Percentiles rank a stretch among this genome's conserved stretches.
Evolutionary conservation across 2,113 vertebrate species (phyloP).

Genomic region (Hirundichthys speculiger): DNA sequence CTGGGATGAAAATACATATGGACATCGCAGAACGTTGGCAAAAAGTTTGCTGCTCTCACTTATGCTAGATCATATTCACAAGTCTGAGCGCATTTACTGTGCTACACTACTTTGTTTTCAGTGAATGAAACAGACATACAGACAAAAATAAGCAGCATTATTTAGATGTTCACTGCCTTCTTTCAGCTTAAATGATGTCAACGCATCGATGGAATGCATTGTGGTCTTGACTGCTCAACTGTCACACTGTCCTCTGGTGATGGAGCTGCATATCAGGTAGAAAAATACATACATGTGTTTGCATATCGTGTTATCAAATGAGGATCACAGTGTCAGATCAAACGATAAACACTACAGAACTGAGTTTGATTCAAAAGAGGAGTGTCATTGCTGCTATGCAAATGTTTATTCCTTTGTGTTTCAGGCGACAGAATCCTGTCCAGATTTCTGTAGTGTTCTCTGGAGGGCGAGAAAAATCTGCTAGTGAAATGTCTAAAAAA

Average conservation of each 20-base stretch:
- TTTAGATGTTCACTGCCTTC: neutral
- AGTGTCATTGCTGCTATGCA: neutral
- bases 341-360: no score
- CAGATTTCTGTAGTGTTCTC: conserved; percentile 47
- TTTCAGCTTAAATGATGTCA: conserved; percentile 57
- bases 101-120: no score
- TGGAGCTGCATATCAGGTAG: conserved; percentile 63
- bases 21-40: no score
- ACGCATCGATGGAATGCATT: conserved; percentile 50
- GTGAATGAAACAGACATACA: no score
- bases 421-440: conserved; percentile 52
- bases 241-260: conserved; percentile 37
- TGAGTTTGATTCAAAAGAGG: no score
- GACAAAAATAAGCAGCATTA: neutral
- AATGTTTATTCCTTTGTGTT: conserved; percentile 23
- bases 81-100: no score
- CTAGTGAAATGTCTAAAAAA: conserved; percentile 28
- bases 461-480: conserved; percentile 15
- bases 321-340: no score
- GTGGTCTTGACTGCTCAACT: conserved; percentile 56
- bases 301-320: neutral
- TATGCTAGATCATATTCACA: no score
- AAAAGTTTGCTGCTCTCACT: no score
- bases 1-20: no score
- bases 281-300: neutral